Base-by-base conservation (phyloP, 2,797 vertebrate genomes). In the Synaphobranchus kaupii region DNA sequence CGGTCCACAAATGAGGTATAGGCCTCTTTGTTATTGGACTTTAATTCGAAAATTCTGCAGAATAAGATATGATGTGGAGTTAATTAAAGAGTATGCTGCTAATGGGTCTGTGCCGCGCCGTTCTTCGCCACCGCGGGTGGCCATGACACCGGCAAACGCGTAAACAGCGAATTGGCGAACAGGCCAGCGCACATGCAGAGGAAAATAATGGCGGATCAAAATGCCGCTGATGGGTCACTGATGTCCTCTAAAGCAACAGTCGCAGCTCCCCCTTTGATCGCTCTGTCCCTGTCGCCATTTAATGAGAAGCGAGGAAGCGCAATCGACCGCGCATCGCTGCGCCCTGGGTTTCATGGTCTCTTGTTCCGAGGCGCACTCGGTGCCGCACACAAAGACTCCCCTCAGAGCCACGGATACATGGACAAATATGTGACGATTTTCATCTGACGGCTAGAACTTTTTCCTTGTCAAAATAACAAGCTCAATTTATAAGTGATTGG, bases 381-480 rank as follows among this genome's bases (percentile, higher is more conserved):
- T 31, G 71, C 71, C 34, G 10, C 76, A 80, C 34, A 78, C 50
- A 86, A 78, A 50, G 52, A 86, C 68, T 44, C 85, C 52, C 76
- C 73, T 22, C 71, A 13, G 71, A 28, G 47, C 28, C 2, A 7
- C 56, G 1, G 20, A 25, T 22, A 66, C 81, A 56, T 28, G 28
- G 44, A 44, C 22, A 22, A 20, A 17, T 39, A 81, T 50, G 78
- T 7, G 78, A 81, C 34, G 17, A 50, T 44, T 48, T 81, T 48
- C 47, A 50, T 81, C 22, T 50, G 10, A 80, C 20, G 34, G 76
- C 20, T 48, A 44, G 44, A 47, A 50, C 71, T 81, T 81, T 76
- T 78, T 78, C 94, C 95, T 94, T 92, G 90, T 92, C 94, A 93
- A 95, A 94, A 93, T 48, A 50, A 17, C 94, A 84, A 91, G 92